Percentiles rank a stretch among this genome's conserved stretches.
Evolutionary conservation across 2,113 vertebrate species (phyloP).

Genomic region (Corythaeola cristata): DNA sequence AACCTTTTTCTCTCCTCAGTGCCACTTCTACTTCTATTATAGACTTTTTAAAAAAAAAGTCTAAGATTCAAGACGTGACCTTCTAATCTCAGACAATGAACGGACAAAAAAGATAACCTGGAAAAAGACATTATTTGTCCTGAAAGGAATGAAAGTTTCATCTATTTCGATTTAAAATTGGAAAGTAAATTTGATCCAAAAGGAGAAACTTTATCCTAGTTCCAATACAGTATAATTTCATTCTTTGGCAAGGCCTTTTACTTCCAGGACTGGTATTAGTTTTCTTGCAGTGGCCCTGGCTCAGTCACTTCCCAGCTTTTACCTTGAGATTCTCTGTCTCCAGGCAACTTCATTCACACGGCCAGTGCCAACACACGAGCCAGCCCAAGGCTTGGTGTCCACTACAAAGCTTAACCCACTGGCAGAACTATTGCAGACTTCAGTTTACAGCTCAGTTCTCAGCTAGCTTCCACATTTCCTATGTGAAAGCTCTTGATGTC

Average conservation of each 20-base stretch:
- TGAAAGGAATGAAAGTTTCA: not conserved
- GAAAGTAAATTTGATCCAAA: not conserved
- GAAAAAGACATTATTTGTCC: not conserved
- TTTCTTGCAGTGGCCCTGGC: no score
- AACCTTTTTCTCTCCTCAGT: not conserved
- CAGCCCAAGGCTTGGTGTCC: not conserved
- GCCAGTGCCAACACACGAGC: not conserved
- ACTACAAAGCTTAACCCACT: not conserved
- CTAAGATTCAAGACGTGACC: not conserved
- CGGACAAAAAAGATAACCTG: not conserved
- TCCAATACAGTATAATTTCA: not conserved
- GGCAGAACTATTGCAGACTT: not conserved
- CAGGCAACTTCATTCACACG: not conserved
- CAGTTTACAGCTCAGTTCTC: not conserved
- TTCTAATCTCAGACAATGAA: not conserved
- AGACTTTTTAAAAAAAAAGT: not conserved
- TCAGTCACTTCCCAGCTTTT: not conserved
- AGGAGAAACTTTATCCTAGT: not conserved
- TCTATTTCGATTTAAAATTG: not conserved
- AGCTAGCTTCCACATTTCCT: not conserved
- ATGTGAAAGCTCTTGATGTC: accelerated
- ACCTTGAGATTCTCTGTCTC: not conserved
- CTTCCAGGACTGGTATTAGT: not conserved
- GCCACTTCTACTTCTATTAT: not conserved
- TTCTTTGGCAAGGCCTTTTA: not conserved